phyloP scores from a whole-genome alignment of 2,113 vertebrate species.

The Cinclus cinclus region DNA sequence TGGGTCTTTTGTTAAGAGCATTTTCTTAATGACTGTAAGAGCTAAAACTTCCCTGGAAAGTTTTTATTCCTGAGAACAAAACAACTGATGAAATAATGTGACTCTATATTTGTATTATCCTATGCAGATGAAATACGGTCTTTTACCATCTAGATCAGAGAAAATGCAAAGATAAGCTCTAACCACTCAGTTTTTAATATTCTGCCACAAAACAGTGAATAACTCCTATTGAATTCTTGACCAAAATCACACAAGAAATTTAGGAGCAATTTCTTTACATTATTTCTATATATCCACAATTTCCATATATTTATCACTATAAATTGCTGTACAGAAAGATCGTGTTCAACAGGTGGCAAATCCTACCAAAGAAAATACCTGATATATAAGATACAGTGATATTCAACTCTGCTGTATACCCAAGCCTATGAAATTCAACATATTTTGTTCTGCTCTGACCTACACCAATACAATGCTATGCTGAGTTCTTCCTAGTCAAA shows the following conservation, averaged over 20 bases:
- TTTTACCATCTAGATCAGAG: not conserved
- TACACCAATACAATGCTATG: conserved; percentile 4
- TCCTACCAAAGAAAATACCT: not conserved
- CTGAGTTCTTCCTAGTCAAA: conserved; percentile 40
- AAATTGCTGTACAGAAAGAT: not conserved
- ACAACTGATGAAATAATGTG: not conserved
- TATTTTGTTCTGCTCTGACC: conserved; percentile 36
- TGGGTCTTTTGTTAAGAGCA: not conserved
- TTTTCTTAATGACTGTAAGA: not conserved
- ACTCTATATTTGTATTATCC: not conserved
- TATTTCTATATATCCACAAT: not conserved
- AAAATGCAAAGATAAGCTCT: not conserved
- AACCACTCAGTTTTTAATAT: not conserved
- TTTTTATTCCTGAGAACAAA: not conserved
- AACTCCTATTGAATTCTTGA: not conserved
- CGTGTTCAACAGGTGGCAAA: not conserved
- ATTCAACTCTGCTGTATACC: not conserved
- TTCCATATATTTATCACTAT: not conserved
- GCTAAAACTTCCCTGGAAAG: not conserved
- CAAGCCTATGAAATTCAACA: not conserved
- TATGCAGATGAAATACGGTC: not conserved
- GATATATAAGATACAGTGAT: not conserved
- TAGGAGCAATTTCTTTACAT: not conserved
- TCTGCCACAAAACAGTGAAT: not conserved
- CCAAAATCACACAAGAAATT: not conserved